A percentile compares a stretch with the other conserved stretches of the same genome.
phyloP scores from a whole-genome alignment of 2,113 vertebrate genomes.

The Rhombomys opimus region DNA sequence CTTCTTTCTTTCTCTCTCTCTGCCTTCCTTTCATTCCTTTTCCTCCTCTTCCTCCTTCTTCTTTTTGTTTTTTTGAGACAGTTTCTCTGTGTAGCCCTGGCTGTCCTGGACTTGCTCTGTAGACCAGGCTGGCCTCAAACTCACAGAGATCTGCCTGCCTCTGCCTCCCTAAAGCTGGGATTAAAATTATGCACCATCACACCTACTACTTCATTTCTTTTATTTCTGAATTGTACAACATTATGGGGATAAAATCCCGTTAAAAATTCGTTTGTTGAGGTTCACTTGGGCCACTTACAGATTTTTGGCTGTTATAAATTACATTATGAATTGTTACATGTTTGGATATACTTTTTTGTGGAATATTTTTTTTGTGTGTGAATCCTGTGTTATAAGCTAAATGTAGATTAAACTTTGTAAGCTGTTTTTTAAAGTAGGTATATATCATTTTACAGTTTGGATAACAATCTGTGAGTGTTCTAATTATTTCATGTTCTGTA shows the following conservation, averaged over 20 bases:
- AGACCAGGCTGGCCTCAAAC: too few species aligned
- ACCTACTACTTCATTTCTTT: neutral
- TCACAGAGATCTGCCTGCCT: too few species aligned
- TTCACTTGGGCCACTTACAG: constrained; percentile 11
- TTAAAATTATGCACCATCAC: too few species aligned
- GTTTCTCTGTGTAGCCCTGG: too few species aligned
- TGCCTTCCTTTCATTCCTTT: too few species aligned
- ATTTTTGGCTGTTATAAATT: constrained; percentile 47
- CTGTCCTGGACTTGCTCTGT: too few species aligned
- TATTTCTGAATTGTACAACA: neutral
- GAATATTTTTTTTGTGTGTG: constrained; percentile 36
- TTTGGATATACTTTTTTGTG: constrained; percentile 32
- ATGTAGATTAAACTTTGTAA: neutral
- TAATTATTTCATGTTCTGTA: constrained; percentile 36
- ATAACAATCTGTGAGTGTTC: neutral
- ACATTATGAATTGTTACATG: neutral
- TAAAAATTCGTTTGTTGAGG: neutral
- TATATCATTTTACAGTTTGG: constrained; percentile 37
- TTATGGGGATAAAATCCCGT: neutral
- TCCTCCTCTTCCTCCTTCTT: too few species aligned
- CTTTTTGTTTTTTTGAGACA: too few species aligned
- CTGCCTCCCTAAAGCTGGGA: too few species aligned
- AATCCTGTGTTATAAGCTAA: neutral
- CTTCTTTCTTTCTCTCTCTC: too few species aligned
- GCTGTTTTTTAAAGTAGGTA: constrained; percentile 13